These are phyloP conservation scores for Nycticryphes semicollaris DNA, from an alignment of 2,113 vertebrate genomes.

Conservation along the genomic window DNA sequence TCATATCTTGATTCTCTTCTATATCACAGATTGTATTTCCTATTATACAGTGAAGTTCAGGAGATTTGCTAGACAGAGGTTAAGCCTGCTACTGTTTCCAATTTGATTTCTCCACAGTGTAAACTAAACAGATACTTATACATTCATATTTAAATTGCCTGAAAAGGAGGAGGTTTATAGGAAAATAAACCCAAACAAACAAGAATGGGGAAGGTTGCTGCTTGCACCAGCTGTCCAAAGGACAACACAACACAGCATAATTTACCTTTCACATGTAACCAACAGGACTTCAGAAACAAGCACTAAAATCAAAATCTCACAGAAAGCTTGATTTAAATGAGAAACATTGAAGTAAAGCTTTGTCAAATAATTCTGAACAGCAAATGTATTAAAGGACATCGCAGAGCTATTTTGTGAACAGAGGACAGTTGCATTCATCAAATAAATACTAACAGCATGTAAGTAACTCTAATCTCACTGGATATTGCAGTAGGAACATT, in stretches of 20 bases:
- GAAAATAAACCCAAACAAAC: background rate
- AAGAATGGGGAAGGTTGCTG: background rate
- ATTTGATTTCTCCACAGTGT: background rate
- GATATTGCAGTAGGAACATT: background rate
- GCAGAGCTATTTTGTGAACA: background rate
- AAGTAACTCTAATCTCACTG: background rate
- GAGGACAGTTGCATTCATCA: background rate
- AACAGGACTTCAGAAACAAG: background rate
- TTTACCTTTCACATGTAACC: background rate
- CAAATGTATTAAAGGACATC: background rate
- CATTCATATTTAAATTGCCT: background rate
- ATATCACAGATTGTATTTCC: background rate
- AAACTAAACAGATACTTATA: background rate
- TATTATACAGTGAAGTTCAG: background rate
- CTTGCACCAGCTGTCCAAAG: background rate
- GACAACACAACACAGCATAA: background rate
- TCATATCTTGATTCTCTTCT: background rate
- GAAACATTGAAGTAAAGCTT: background rate
- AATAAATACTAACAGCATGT: background rate
- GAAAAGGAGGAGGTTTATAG: background rate
- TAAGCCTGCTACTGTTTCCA: background rate
- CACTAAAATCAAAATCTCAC: background rate
- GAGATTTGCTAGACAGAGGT: background rate
- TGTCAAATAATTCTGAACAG: background rate
- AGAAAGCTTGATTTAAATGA: background rate